Conservation (phyloP, 2,888 invertebrate genomes). For the Cistogaster globosa region DNA sequence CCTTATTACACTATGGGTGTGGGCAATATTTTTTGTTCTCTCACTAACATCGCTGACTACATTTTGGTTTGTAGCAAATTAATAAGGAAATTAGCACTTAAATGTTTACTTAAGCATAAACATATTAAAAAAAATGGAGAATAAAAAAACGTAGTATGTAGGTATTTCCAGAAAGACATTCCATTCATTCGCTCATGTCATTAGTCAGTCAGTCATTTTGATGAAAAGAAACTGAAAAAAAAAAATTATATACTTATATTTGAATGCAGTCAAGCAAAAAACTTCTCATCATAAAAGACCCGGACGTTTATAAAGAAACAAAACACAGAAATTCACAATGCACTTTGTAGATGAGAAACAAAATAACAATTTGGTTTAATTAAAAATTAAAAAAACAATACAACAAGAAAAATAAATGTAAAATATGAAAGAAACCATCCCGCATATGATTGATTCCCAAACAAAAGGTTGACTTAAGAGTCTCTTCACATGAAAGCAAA, state of each 20-base stretch:
- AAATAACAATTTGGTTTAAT: conserved; percentile 65
- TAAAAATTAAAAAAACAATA: conserved; percentile 50
- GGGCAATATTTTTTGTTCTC: conserved; percentile 26
- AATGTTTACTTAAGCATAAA: conserved; percentile 70
- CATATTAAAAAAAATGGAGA: conserved; percentile 29
- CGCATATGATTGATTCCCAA: conserved; percentile 71
- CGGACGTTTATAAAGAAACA: conserved; percentile 55
- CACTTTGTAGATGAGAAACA: conserved; percentile 48
- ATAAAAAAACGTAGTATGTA: conserved; percentile 50
- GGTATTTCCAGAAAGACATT: conserved; percentile 36
- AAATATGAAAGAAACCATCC: conserved; percentile 65
- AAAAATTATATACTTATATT: conserved; percentile 3
- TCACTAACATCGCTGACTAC: neutral
- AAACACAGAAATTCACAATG: conserved; percentile 27
- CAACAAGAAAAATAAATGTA: neutral
- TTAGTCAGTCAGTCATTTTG: conserved; percentile 33
- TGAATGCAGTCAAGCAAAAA: conserved; percentile 63
- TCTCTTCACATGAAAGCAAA: conserved; percentile 54
- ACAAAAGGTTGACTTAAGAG: conserved; percentile 66
- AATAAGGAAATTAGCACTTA: conserved; percentile 72
- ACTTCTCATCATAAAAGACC: conserved; percentile 58
- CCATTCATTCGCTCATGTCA: neutral
- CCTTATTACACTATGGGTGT: conserved; percentile 48
- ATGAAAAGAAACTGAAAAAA: conserved; percentile 45
- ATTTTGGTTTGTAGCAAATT: conserved; percentile 61